Evolutionary conservation across 2,888 invertebrate genomes (phyloP), one percentile per base, ranked within the genome.

Genomic region (Peribatodes rhomboidaria): DNA sequence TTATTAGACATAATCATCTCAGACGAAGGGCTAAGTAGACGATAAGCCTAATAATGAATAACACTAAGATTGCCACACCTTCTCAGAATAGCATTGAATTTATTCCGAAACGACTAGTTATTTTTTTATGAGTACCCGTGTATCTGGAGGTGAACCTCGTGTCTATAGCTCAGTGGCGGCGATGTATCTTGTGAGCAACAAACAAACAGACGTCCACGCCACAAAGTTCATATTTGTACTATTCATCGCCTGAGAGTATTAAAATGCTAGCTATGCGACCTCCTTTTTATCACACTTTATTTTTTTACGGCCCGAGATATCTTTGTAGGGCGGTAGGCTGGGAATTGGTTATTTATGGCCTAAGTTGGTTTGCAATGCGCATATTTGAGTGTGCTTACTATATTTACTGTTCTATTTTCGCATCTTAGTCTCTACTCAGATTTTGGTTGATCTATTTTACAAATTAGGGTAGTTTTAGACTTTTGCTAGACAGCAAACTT

Each of bases 201-300:
- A n/a, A 50, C 39, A 54, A 16, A 41, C 42, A 11, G n/a, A 42
- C 27, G n/a, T 31, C 6, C 16, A 0, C 16, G 16, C 27, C 8
- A 3, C 16, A 13, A 3, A 0, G 16, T 13, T 33, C 13, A 31
- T 11, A 18, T 92, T 88, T 87, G 83, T 86, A 86, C 87, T 88
- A 90, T 92, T 90, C 87, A 88, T 89, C 85, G 86, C 78, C 76
- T 68, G 74, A 80, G 81, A 80, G 83, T 87, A 89, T 90, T 90
- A 89, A 88, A 88, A 89, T 85, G 83, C 83, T 82, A 73, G 84
- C 77, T 73, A 84, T 83, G 78, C 71, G 79, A 75, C 78, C 81
- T 74, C 66, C 61, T 73, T 73, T 74, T 75, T 76, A 75, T 75
- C 71, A 72, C 71, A 74, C 73, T 75, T 74, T 72, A 67, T 72